Evolutionary conservation across 2,888 invertebrate genomes (phyloP).

Genomic region (Tromatobia lineatoria): DNA sequence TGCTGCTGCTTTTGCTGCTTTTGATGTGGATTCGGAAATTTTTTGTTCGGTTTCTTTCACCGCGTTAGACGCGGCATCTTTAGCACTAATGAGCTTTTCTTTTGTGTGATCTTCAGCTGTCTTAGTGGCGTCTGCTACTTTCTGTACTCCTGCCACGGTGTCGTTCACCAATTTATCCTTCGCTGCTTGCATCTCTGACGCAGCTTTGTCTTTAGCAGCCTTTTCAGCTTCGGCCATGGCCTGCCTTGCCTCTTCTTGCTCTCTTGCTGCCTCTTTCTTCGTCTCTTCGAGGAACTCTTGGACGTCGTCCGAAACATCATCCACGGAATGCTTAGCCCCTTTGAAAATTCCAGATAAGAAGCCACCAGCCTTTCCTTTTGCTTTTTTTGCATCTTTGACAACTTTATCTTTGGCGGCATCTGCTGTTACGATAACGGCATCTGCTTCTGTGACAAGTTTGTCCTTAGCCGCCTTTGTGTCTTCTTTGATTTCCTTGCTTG

Average conservation of each 20-base stretch:
- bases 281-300: constrained; percentile 76
- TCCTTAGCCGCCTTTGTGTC: constrained; percentile 54
- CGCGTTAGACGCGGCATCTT: constrained; percentile 26
- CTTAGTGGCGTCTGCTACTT: constrained; percentile 40
- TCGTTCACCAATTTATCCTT: constrained; percentile 61
- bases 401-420: constrained; percentile 67
- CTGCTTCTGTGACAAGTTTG: constrained; percentile 68
- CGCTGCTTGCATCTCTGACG: constrained; percentile 70
- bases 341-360: constrained; percentile 76
- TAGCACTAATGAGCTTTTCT: constrained; percentile 34
- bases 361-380: constrained; percentile 63
- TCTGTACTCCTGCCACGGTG: constrained; percentile 25
- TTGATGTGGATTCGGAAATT: constrained; percentile 38
- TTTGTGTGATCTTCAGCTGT: constrained; percentile 50
- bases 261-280: constrained; percentile 73
- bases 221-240: constrained; percentile 45
- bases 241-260: constrained; percentile 58
- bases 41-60: constrained; percentile 55
- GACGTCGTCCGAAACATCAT: constrained; percentile 72
- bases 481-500: constrained; percentile 55
- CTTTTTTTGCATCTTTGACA: constrained; percentile 55
- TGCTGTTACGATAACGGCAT: constrained; percentile 50
- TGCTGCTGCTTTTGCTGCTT: constrained; percentile 24
- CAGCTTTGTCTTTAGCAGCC: constrained; percentile 73
- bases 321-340: constrained; percentile 75